phyloP scores from a whole-genome alignment of 23 tunicate species.

The Styela clava region DNA sequence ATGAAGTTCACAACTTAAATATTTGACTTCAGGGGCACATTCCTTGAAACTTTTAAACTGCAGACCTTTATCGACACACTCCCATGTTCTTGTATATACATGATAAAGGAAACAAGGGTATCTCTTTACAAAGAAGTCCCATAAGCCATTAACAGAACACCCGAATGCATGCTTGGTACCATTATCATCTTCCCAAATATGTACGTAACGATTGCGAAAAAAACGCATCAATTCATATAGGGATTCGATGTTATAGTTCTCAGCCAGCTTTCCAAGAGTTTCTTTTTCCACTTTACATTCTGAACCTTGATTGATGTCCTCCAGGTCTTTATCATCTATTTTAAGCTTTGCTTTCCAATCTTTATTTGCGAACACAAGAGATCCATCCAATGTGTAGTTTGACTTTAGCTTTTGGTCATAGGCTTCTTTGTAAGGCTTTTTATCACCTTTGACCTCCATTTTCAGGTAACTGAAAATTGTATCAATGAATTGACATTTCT shows the following conservation, averaged over 20 bases:
- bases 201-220: neutral
- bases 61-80: neutral
- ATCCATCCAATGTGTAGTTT: too few species aligned
- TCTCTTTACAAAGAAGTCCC: neutral
- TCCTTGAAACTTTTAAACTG: neutral
- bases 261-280: neutral
- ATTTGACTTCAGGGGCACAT: neutral
- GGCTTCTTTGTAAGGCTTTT: too few species aligned
- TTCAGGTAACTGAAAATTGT: neutral
- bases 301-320: too few species aligned
- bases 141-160: neutral
- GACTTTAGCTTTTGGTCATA: too few species aligned
- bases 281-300: neutral
- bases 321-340: too few species aligned
- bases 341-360: too few species aligned
- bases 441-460: neutral
- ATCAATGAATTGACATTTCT: neutral
- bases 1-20: too few species aligned
- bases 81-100: neutral
- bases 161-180: neutral
- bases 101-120: neutral
- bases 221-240: neutral
- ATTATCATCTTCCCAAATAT: neutral
- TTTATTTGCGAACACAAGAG: too few species aligned
- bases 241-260: neutral